Evolutionary conservation across 2,888 invertebrate genomes (phyloP).

Genomic region (Tipula helvola): DNA sequence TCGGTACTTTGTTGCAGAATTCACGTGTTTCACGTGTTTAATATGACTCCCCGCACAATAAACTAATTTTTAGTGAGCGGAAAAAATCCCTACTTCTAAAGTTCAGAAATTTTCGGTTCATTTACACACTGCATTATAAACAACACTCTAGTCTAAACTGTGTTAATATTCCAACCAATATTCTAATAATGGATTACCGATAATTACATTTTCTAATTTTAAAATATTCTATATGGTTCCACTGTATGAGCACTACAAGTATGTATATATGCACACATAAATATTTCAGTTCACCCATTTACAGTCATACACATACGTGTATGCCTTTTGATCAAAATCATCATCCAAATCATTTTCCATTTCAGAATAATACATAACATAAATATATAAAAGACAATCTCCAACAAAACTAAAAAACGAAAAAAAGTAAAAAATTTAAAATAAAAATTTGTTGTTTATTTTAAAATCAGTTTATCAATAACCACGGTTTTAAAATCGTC

Average conservation of each 20-base stretch:
- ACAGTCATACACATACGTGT: neutral
- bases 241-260: neutral
- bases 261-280: neutral
- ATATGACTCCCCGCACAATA: too few relatives aligned
- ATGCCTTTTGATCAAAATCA: neutral
- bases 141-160: too few relatives aligned
- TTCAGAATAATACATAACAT: neutral
- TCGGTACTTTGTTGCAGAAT: too few relatives aligned
- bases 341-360: neutral
- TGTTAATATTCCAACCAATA: too few relatives aligned
- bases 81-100: too few relatives aligned
- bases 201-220: neutral
- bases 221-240: neutral
- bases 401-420: neutral
- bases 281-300: neutral
- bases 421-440: neutral
- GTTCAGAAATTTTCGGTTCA: too few relatives aligned
- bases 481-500: neutral
- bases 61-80: too few relatives aligned
- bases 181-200: too few relatives aligned
- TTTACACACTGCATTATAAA: too few relatives aligned
- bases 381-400: neutral
- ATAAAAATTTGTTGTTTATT: neutral
- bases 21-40: too few relatives aligned
- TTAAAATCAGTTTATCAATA: constrained; percentile 6